Percentiles rank a stretch among this genome's conserved stretches.
Evolutionary conservation across 2,797 vertebrate species (phyloP).

Genomic region (Lagodon rhomboides): DNA sequence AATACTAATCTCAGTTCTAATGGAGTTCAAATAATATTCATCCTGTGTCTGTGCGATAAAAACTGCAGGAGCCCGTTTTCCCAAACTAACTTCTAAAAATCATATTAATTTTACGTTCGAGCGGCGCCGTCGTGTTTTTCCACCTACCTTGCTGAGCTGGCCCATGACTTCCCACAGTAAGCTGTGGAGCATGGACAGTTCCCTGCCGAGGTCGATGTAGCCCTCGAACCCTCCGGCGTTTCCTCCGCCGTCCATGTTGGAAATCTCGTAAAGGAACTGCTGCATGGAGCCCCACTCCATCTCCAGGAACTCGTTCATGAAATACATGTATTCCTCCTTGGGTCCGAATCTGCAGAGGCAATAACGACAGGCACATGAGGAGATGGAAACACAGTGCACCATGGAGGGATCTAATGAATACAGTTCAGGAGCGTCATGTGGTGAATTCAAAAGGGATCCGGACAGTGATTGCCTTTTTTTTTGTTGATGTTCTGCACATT

Average conservation of each 20-base stretch:
- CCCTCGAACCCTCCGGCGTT: slow-evolving; percentile 96
- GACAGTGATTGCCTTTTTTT: neutral
- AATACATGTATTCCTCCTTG: slow-evolving; percentile 95
- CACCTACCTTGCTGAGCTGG: slow-evolving; percentile 93
- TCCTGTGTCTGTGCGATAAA: neutral
- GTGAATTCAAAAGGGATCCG: neutral
- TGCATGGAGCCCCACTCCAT: slow-evolving; percentile 98
- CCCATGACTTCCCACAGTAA: slow-evolving; percentile 97
- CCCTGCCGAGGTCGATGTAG: slow-evolving; percentile 97
- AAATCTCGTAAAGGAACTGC: slow-evolving; percentile 98
- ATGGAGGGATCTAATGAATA: neutral
- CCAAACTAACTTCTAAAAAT: neutral
- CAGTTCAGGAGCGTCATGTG: neutral
- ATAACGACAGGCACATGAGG: slow-evolving; percentile 33
- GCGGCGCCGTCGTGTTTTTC: neutral
- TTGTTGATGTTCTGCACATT: neutral
- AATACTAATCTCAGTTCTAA: slow-evolving; percentile 22
- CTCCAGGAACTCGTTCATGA: slow-evolving; percentile 98
- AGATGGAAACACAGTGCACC: neutral
- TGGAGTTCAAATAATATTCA: slow-evolving; percentile 33
- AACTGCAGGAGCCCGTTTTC: slow-evolving; percentile 14
- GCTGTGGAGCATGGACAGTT: slow-evolving; percentile 95
- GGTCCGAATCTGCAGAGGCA: slow-evolving; percentile 90
- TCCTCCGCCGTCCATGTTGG: slow-evolving; percentile 94
- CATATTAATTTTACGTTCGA: slow-evolving; percentile 12